Conservation (phyloP, 2,888 invertebrate genomes). For the Luperina testacea region DNA sequence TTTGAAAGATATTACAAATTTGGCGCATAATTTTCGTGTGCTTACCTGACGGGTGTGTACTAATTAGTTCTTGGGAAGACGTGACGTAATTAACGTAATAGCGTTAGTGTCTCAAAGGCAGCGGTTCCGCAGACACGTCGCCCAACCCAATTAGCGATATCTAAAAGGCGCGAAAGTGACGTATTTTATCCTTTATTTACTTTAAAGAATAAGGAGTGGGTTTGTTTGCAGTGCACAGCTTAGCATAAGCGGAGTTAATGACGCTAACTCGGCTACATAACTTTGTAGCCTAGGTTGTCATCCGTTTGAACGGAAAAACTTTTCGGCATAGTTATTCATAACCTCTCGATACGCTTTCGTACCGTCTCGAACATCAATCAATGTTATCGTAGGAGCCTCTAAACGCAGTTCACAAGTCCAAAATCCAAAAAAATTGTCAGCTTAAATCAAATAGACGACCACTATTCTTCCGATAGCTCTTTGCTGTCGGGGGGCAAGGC, state of each 20-base stretch:
- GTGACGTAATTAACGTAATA: slow-evolving; percentile 5
- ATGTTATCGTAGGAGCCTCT: too few relatives aligned
- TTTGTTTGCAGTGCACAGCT: not conserved
- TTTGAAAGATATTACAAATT: not conserved
- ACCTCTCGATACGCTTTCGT: too few relatives aligned
- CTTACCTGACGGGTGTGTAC: not conserved
- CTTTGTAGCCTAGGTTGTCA: not conserved
- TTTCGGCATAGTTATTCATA: not conserved
- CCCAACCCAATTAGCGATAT: not conserved
- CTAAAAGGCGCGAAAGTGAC: not conserved
- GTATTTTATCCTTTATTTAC: not conserved
- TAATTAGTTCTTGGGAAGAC: not conserved
- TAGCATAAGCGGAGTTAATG: not conserved
- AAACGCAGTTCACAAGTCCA: too few relatives aligned
- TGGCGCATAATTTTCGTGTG: not conserved
- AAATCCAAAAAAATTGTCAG: too few relatives aligned
- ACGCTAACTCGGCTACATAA: not conserved
- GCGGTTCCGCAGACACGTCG: not conserved
- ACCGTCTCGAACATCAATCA: too few relatives aligned
- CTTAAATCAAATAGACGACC: too few relatives aligned
- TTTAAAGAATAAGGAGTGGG: not conserved
- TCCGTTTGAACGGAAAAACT: not conserved
- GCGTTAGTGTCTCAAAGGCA: not conserved
- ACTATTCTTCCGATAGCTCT: too few relatives aligned
- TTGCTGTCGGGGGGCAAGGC: too few relatives aligned